Base-by-base conservation (phyloP, 2,113 vertebrate species). In the Tringa solitaria region DNA sequence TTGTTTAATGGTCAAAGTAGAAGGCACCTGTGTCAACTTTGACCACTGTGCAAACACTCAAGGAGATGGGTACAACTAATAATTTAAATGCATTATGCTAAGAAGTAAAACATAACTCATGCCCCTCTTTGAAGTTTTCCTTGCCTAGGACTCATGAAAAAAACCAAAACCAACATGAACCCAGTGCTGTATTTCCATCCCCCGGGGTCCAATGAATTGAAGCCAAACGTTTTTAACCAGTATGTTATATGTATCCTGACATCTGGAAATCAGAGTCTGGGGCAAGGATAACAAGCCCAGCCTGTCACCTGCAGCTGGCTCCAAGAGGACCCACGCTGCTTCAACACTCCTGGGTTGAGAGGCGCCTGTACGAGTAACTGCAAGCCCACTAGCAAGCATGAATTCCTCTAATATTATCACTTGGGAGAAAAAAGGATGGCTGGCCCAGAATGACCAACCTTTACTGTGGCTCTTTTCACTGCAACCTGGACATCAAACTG, bases 1-100 rank as follows among this genome's bases (percentile, higher is more conserved):
- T 79, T n/a, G 2, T 70, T 93, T 61, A 80, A 65, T 37, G 63
- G 53, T 32, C 69, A 69, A 95, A 92, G 65, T 48, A 84, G 79
- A 84, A 94, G 73, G 65, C 90, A 96, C 77, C 81, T 93, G 86
- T 82, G 81, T 95, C 94, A 96, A 93, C 92, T 93, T 63, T 73
- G 32, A 73, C 22, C 73, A 73, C 73, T 83, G 43, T 82, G 76
- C 86, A 92, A 94, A 93, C 83, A 76, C 23, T 56, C 77, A 57
- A 75, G 41, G 32, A 90, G 69, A 95, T 92, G 45, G 41, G 20
- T 64, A 79, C 61, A 91, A 82, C 43, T 72, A 80, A 68, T 70
- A 84, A 84, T 78, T 91, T 78, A 82, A 87, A 79, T 68, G 41
- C 77, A 82, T 33, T 87, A 14, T 23, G n/a, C 39, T 82, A 89